Conservation (phyloP, 2,888 invertebrate species). For the Horisme vitalbata region DNA sequence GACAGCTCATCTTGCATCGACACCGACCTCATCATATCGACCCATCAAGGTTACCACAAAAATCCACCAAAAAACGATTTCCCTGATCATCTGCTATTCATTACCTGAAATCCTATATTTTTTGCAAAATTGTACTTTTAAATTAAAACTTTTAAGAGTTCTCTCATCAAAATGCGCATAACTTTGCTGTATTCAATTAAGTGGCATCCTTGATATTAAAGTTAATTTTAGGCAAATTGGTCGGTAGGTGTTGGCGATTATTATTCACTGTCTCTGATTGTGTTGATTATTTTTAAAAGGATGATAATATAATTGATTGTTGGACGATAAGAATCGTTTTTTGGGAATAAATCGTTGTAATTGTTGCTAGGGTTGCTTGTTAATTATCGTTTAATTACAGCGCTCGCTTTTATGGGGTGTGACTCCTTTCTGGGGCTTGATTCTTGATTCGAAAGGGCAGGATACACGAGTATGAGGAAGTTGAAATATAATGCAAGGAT, state of each 20-base stretch:
- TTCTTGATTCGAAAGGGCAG: too few relatives aligned
- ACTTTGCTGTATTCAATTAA: constrained; percentile 52
- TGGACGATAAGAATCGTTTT: constrained; percentile 29
- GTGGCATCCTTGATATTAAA: constrained; percentile 59
- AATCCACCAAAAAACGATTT: constrained; percentile 17
- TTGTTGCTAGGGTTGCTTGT: constrained; percentile 1
- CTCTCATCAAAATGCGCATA: constrained; percentile 39
- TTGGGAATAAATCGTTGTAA: constrained; percentile 20
- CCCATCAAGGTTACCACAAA: constrained; percentile 11
- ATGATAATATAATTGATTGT: constrained; percentile 29
- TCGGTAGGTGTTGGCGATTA: constrained; percentile 45
- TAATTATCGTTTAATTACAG: constrained; percentile 9
- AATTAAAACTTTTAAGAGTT: constrained; percentile 33
- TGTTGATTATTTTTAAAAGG: constrained; percentile 21
- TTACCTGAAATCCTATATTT: constrained; percentile 22
- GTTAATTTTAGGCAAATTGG: constrained; percentile 64
- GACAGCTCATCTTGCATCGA: background rate
- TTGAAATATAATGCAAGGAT: too few relatives aligned
- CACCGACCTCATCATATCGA: background rate
- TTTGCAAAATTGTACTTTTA: constrained; percentile 29
- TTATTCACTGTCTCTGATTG: constrained; percentile 41
- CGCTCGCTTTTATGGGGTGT: background rate
- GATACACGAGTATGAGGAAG: too few relatives aligned
- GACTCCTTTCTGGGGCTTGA: background rate
- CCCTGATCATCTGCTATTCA: constrained; percentile 19